These are phyloP conservation scores for Aradus depressus DNA, from an alignment of 2,888 invertebrate species.

Conservation along the genomic window DNA sequence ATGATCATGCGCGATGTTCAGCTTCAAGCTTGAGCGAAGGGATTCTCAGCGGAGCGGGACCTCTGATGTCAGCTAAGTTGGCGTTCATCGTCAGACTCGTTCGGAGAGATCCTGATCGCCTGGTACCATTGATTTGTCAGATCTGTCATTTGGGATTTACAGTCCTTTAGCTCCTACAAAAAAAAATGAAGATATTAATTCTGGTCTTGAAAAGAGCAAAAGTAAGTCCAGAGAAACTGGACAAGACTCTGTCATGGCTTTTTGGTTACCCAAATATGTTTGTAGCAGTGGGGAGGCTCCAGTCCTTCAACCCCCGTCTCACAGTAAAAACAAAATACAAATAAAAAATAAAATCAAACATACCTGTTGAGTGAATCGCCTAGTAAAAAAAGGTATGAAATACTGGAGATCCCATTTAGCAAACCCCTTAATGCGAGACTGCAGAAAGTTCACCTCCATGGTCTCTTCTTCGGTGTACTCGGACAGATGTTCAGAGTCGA, in stretches of 20 bases:
- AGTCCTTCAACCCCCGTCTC: too few relatives aligned
- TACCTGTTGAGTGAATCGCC: slow-evolving; percentile 88
- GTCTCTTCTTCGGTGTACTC: slow-evolving; percentile 90
- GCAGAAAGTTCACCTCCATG: slow-evolving; percentile 75
- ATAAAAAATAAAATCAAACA: slow-evolving; percentile 19
- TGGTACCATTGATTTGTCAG: slow-evolving; percentile 96
- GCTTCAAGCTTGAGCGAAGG: slow-evolving; percentile 25
- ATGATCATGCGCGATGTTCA: too few relatives aligned
- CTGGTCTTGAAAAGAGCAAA: slow-evolving; percentile 1
- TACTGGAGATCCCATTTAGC: slow-evolving; percentile 85
- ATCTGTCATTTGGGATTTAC: slow-evolving; percentile 92
- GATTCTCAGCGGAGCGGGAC: slow-evolving; percentile 18
- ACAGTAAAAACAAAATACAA: neutral
- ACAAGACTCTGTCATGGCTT: neutral
- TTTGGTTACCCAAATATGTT: too few relatives aligned
- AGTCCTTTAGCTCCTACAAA: slow-evolving; percentile 90
- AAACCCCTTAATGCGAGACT: slow-evolving; percentile 73
- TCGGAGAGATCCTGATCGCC: slow-evolving; percentile 79
- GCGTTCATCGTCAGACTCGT: slow-evolving; percentile 70
- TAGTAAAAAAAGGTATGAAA: slow-evolving; percentile 90
- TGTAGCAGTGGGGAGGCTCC: too few relatives aligned
- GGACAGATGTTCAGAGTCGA: slow-evolving; percentile 86
- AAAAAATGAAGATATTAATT: too few relatives aligned
- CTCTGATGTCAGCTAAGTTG: slow-evolving; percentile 25
- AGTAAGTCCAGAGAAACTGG: neutral